Conservation (phyloP, 2,113 vertebrate genomes). For the Macaca mulatta region DNA sequence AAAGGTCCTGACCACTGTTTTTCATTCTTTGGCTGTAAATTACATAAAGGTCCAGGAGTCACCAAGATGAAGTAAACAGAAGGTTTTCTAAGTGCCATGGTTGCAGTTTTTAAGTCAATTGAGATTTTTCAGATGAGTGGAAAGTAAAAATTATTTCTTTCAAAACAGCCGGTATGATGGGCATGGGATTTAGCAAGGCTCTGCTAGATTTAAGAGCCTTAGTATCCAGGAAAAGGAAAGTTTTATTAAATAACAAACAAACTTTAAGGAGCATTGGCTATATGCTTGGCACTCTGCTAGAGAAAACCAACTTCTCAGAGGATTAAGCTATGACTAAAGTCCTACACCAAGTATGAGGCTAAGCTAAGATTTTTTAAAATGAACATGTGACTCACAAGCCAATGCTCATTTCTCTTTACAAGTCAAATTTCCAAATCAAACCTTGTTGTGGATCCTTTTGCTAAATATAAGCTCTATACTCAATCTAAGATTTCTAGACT, state of each 20-base stretch:
- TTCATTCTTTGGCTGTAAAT: slow-evolving; percentile 22
- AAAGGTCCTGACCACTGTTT: neutral
- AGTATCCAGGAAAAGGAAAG: neutral
- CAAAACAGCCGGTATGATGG: neutral
- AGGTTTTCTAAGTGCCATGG: neutral
- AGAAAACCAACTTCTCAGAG: neutral
- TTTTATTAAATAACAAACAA: neutral
- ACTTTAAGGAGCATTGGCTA: neutral
- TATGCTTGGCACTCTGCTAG: neutral
- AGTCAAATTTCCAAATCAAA: neutral
- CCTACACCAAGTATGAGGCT: neutral
- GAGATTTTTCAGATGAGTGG: neutral
- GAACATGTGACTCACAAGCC: neutral
- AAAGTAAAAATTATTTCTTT: neutral
- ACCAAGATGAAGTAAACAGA: neutral
- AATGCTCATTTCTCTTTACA: neutral
- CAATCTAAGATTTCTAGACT: neutral
- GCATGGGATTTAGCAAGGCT: neutral
- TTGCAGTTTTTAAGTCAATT: neutral
- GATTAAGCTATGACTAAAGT: neutral
- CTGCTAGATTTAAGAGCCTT: neutral
- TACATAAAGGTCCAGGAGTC: neutral
- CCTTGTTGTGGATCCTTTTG: neutral
- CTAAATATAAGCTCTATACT: neutral
- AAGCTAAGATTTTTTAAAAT: neutral